Evolutionary conservation across 2,888 invertebrate species (phyloP).

Genomic region (Arctia plantaginis): DNA sequence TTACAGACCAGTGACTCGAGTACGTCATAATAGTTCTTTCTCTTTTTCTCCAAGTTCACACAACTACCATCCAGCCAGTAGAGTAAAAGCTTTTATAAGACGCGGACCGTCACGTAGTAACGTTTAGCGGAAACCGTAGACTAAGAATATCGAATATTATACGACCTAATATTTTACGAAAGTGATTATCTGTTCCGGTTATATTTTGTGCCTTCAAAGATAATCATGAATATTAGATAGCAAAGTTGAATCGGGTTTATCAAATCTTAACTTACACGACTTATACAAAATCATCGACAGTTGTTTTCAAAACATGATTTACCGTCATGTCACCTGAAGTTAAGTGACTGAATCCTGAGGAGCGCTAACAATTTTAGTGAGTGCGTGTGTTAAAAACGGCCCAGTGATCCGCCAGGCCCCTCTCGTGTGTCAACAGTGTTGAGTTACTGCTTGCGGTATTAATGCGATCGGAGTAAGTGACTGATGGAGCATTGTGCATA

Average conservation of each 20-base stretch:
- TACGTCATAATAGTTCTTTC: conserved; percentile 79
- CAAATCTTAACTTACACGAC: conserved; percentile 53
- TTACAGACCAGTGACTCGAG: conserved; percentile 63
- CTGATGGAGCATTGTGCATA: conserved; percentile 79
- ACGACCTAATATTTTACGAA: conserved; percentile 63
- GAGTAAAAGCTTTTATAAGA: conserved; percentile 74
- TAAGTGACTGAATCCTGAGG: conserved; percentile 71
- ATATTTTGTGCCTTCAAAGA: conserved; percentile 50
- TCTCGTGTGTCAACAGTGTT: conserved; percentile 72
- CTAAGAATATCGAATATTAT: conserved; percentile 71
- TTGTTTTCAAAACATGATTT: conserved; percentile 80
- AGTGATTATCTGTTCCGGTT: conserved; percentile 53
- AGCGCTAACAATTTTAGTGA: conserved; percentile 71
- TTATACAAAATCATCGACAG: conserved; percentile 60
- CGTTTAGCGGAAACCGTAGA: conserved; percentile 62
- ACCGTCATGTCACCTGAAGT: conserved; percentile 67
- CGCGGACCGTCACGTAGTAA: conserved; percentile 69
- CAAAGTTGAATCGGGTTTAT: conserved; percentile 44
- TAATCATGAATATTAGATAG: conserved; percentile 31
- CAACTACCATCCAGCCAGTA: conserved; percentile 81
- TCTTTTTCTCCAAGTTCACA: conserved; percentile 77
- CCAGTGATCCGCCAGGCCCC: conserved; percentile 70
- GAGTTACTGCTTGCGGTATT: conserved; percentile 62
- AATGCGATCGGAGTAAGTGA: conserved; percentile 67
- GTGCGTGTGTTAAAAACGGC: conserved; percentile 79